Evolutionary conservation across 2,797 vertebrate genomes (phyloP), one percentile per base, ranked within the genome.

Genomic region (Yasuhikotakia modesta): DNA sequence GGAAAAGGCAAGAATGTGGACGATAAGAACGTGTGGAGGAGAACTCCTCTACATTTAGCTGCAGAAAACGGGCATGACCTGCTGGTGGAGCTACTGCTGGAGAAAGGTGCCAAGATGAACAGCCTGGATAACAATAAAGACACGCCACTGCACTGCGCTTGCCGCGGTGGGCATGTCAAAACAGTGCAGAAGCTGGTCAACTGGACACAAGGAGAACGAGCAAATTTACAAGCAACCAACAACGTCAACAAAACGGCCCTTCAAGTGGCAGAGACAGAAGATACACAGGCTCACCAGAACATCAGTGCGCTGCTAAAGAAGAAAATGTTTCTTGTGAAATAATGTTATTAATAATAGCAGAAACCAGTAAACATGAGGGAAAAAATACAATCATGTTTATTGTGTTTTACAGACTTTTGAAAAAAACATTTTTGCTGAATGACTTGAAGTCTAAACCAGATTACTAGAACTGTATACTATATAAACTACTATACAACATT

Each of bases 241-340:
- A 91, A 89, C 43, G 87, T 93, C 55, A 88, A 85, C 71, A 95
- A 94, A 86, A 95, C 87, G 0, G 89, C 92, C 0, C 66, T 95
- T 70, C 94, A 95, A 85, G 89, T 91, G 53, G 92, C 91, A 1
- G 89, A 93, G 79, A 77, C 79, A 1, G 87, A 66, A 60, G 55
- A 76, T 77, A 92, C 87, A 3, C 68, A 80, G 19, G 88, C 84
- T 13, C 92, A 94, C 46, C 87, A 87, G 80, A 84, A 81, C 66
- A 91, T 94, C 27, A 83, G 85, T 46, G n/a, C n/a, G n/a, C n/a
- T n/a, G n/a, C n/a, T 95, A 61, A 94, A 90, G 85, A 95, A 85
- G 84, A 95, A 94, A 87, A 93, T 95, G n/a, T n/a, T n/a, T 61
- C 84, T 95, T 27, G 88, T 90, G 17, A 95, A 91, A 86, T 93